phyloP scores from a whole-genome alignment of 2,113 vertebrate genomes.

The Silurus meridionalis region DNA sequence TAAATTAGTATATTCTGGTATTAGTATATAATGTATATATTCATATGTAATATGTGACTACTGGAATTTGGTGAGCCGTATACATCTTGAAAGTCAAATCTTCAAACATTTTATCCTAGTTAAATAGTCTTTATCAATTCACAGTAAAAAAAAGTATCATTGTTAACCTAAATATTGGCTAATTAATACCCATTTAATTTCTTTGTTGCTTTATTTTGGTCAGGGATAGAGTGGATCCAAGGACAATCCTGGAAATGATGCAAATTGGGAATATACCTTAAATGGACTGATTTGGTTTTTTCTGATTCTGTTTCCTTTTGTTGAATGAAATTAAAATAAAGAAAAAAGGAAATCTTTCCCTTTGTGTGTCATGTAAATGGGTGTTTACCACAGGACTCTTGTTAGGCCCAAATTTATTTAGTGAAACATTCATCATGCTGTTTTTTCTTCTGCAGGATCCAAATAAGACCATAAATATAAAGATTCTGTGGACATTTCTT shows the following conservation, averaged over 20 bases:
- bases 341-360: background rate
- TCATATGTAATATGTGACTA: background rate
- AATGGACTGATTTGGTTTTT: background rate
- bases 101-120: background rate
- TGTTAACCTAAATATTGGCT: background rate
- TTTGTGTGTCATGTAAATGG: background rate
- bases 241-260: background rate
- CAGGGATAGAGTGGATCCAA: background rate
- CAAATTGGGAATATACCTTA: background rate
- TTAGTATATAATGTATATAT: too few species aligned
- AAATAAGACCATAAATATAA: background rate
- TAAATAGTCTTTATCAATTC: background rate
- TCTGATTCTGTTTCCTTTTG: background rate
- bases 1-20: background rate
- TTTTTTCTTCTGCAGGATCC: background rate
- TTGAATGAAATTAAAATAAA: background rate
- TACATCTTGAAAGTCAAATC: background rate
- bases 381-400: constrained; percentile 14
- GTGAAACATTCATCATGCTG: constrained; percentile 24
- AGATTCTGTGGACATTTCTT: background rate
- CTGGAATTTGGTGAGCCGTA: background rate
- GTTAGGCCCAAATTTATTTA: constrained; percentile 14
- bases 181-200: background rate
- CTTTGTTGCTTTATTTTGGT: background rate
- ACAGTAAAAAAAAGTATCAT: background rate